These are phyloP conservation scores for Piscicola geometra DNA, from an alignment of 2,888 invertebrate genomes.

Conservation along the genomic window DNA sequence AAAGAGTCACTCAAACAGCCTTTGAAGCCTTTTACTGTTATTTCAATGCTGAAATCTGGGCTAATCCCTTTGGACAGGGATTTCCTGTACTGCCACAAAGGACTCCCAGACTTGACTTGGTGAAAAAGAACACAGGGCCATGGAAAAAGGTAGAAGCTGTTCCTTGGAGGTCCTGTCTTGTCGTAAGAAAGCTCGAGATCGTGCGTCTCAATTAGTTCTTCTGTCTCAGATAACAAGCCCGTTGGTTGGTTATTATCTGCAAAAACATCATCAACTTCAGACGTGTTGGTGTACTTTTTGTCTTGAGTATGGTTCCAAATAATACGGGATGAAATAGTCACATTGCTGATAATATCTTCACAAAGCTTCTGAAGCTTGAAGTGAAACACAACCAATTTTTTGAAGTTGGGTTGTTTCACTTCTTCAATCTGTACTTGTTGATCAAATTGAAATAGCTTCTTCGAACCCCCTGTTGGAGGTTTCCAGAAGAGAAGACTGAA, in stretches of 20 bases:
- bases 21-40: neutral
- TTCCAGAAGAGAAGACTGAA: too few relatives aligned
- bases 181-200: slow-evolving; percentile 13
- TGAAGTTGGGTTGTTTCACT: neutral
- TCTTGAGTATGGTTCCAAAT: too few relatives aligned
- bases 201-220: too few relatives aligned
- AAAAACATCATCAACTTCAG: too few relatives aligned
- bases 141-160: neutral
- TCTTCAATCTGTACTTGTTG: neutral
- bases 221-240: too few relatives aligned
- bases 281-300: too few relatives aligned
- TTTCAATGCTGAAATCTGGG: neutral
- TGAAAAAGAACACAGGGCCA: slow-evolving; percentile 4
- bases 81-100: slow-evolving; percentile 22
- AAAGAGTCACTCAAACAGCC: neutral
- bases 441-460: neutral
- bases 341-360: neutral
- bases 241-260: too few relatives aligned
- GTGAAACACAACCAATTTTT: neutral
- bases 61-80: neutral
- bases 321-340: neutral
- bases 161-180: neutral
- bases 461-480: too few relatives aligned
- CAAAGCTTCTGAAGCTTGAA: neutral
- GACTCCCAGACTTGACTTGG: neutral